Base-by-base conservation (phyloP, 2,113 vertebrate genomes). In the Bujurquina vittata region DNA sequence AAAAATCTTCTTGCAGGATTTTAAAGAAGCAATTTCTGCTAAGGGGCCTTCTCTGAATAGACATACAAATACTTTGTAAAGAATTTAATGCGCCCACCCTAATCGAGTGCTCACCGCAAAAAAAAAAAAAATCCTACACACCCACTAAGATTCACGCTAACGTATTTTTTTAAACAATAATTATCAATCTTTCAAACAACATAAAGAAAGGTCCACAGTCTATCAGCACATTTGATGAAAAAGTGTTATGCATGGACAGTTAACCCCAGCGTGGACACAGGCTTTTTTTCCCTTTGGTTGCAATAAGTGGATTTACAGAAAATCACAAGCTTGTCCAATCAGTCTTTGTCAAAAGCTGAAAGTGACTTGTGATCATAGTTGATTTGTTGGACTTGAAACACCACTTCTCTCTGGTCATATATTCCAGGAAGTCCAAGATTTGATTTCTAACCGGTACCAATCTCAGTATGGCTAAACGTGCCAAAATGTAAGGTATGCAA, bases 201-300 rank as follows among this genome's bases (percentile, higher is more conserved):
- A n/a, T n/a, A n/a, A n/a, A n/a, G n/a, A n/a, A n/a, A n/a, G n/a
- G n/a, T n/a, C n/a, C n/a, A n/a, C n/a, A n/a, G n/a, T n/a, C n/a
- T n/a, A n/a, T n/a, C n/a, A n/a, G n/a, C n/a, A n/a, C n/a, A n/a
- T n/a, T n/a, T n/a, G n/a, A n/a, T n/a, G n/a, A n/a, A n/a, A n/a
- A 0, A 18, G 10, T 69, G 23, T 69, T 26, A 46, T 69, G 65
- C 23, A 0, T 18, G 49, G 23, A 49, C 3, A 55, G 20, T 4
- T 10, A 55, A 55, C 52, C 20, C 7, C 52, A 54, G 18, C 18
- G 18, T 17, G 46, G 46, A 49, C 15, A 46, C 18, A 26, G 22
- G 1, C 22, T 15, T 46, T 46, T 10, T 40, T 46, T 15, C 17
- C 61, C 12, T 65, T 77, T 20, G 29, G 52, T 37, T 49, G 35